phyloP scores from a whole-genome alignment of 1,140 invertebrate species.

The Drosophila aff. region DNA sequence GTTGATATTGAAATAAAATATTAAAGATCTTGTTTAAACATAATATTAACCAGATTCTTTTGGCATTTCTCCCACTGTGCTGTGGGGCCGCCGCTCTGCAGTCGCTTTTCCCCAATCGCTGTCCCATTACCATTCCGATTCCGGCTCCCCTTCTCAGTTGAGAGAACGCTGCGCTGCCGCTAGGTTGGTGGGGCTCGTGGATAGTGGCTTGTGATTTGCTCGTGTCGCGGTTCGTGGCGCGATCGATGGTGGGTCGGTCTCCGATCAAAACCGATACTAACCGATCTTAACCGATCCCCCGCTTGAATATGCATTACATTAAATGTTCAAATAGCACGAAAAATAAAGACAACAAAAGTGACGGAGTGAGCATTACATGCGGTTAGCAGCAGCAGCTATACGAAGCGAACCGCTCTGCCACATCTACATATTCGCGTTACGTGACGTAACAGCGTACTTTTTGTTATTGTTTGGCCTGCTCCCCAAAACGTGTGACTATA shows the following conservation, averaged over 20 bases:
- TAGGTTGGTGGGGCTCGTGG: constrained; percentile 49
- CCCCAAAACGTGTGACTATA: constrained; percentile 43
- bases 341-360: constrained; percentile 44
- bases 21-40: not conserved
- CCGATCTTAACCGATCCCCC: constrained; percentile 31
- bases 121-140: constrained; percentile 14
- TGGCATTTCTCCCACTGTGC: constrained; percentile 6
- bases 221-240: constrained; percentile 53
- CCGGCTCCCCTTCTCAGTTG: constrained; percentile 52
- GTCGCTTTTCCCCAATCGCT: constrained; percentile 25
- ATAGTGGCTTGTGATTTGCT: constrained; percentile 2
- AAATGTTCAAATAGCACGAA: constrained; percentile 17
- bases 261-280: constrained; percentile 27
- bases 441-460: constrained; percentile 74
- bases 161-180: constrained; percentile 61
- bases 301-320: constrained; percentile 52
- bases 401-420: constrained; percentile 46
- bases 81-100: not conserved
- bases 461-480: constrained; percentile 70
- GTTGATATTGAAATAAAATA: no score
- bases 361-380: constrained; percentile 48
- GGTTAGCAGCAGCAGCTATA: constrained; percentile 18
- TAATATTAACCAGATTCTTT: not conserved
- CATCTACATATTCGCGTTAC: constrained; percentile 50
- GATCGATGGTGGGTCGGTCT: constrained; percentile 36